Evolutionary conservation across 2,888 invertebrate genomes (phyloP), one percentile per base, ranked within the genome.

Genomic region (Phaedon cochleariae): DNA sequence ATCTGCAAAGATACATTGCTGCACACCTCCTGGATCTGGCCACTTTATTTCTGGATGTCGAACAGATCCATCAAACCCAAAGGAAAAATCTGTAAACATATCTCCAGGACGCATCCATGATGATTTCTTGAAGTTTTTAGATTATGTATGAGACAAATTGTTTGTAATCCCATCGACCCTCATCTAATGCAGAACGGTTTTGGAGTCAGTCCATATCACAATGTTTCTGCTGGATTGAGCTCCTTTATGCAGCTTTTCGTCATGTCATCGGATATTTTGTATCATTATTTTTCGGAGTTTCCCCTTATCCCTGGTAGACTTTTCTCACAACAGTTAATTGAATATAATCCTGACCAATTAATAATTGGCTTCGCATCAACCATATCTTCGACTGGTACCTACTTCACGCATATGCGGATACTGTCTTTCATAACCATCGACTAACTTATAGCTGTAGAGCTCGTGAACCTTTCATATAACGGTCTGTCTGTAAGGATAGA

Each of bases 101-200:
- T 61, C 21, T n/a, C 53, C 61, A 61, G 3, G 12, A 7, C 1
- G 6, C 5, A 5, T 10, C 17, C 5, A 29, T 34, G 18, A 37
- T 37, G 17, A 20, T 18, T 17, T 61, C 61, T n/a, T 61, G 53
- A 10, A 61, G 55, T 34, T 60, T 26, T 10, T 1, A 52, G 4
- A 54, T 18, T 20, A 17, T 22, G 34, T 59, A 0, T 22, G 46
- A 9, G 1, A 58, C 21, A 45, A 58, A 58, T 17, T 46, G 58
- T 58, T 58, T 58, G 21, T 58, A 46, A 18, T 41, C 6, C 46
- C 58, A 45, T 46, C 26, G 15, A 37, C 20, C 9, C 41, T 18
- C 5, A 58, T 46, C 58, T 45, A 58, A 58, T 26, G 21, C 10
- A 46, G 17, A 46, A 58, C 58, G 2, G 45, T 58, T 46, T 58